Evolutionary conservation across 2,888 invertebrate genomes (phyloP), one percentile per base, ranked within the genome.

Genomic region (Caradrina kadenii): DNA sequence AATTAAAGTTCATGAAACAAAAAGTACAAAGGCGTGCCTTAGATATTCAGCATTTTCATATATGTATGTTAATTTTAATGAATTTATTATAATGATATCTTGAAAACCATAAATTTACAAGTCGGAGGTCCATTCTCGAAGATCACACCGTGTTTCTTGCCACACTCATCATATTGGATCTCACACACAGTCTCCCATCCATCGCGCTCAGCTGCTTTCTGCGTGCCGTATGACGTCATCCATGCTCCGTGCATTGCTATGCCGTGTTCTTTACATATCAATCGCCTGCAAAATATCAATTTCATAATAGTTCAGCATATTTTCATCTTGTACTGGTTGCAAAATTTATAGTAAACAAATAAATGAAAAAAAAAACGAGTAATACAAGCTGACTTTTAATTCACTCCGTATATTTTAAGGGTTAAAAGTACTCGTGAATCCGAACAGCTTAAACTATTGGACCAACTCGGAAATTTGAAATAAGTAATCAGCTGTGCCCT

Each of bases 31-130:
- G 35, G 8, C 35, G 35, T 35, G 0, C 35, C 35, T 35, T 31
- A 31, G 31, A 0, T 31, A 39, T 39, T 39, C 39, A 39, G 39
- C 13, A 39, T 39, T 39, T 39, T 11, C 1, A 39, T 26, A 4
- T 26, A 26, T 26, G 26, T 26, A 26, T 26, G 4, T 26, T 26
- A 26, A 26, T 26, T 26, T 26, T 42, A 42, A 42, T 42, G 26
- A 42, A 42, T 42, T 42, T 42, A 42, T 45, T 15, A 17, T 6
- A 17, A 4, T 17, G 15, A 5, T 5, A 45, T 17, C 45, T 6
- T 45, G 17, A 81, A 87, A 11, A 85, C 61, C 87, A 90, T 87
- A 19, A 84, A 80, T 74, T 87, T 88, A 26, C 67, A 84, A 7
- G 65, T 76, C 0, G 77, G 65, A 15, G 89, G 86, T 5, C 67